Evolutionary conservation across 2,888 invertebrate species (phyloP).

Genomic region (Torymus tubicola): DNA sequence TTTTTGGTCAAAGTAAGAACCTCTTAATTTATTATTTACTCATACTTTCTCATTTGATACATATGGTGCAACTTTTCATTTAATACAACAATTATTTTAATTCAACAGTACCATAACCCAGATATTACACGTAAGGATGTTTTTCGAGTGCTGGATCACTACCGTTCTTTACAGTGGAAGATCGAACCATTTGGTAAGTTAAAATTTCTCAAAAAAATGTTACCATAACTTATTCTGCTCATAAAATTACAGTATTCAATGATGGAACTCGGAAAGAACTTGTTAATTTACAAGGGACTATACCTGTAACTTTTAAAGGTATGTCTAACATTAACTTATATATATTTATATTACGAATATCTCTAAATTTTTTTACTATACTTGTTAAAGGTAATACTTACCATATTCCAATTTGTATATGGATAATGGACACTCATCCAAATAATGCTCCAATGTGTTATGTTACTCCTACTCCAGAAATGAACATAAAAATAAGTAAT

Average conservation of each 20-base stretch:
- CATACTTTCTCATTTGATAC: neutral
- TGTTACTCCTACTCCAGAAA: slow-evolving; percentile 95
- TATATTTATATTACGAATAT: neutral
- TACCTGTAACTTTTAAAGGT: slow-evolving; percentile 79
- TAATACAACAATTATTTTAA: neutral
- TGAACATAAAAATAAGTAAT: slow-evolving; percentile 96
- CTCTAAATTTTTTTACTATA: neutral
- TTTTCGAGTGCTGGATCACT: slow-evolving; percentile 80
- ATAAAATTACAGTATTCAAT: slow-evolving; percentile 84
- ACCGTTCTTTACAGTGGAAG: slow-evolving; percentile 82
- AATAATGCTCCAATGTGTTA: slow-evolving; percentile 96
- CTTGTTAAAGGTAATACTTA: slow-evolving; percentile 83
- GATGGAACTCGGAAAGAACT: slow-evolving; percentile 90
- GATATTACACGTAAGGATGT: slow-evolving; percentile 84
- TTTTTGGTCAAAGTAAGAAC: slow-evolving; percentile 77
- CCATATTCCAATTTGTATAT: slow-evolving; percentile 97
- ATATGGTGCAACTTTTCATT: neutral
- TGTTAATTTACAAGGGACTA: slow-evolving; percentile 92
- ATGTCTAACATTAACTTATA: slow-evolving; percentile 3
- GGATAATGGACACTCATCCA: slow-evolving; percentile 98
- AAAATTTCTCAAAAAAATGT: neutral
- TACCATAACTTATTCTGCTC: slow-evolving; percentile 5
- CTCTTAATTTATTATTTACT: neutral
- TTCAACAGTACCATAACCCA: slow-evolving; percentile 83
- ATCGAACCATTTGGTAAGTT: slow-evolving; percentile 84